Evolutionary conservation across 2,888 invertebrate genomes (phyloP).

Genomic region (Nymphalis urticae): DNA sequence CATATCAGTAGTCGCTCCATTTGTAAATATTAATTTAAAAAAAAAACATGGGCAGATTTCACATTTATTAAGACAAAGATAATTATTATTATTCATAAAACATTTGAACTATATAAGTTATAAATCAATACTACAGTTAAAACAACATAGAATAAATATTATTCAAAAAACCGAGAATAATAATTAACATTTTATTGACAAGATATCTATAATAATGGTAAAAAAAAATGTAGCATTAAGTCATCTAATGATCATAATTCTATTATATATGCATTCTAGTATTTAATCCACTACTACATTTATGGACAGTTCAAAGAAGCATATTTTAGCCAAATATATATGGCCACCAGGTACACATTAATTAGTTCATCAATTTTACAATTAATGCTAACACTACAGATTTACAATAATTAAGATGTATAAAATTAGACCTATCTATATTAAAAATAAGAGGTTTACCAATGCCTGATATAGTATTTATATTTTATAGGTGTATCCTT

Average conservation of each 20-base stretch:
- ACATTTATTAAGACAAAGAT: constrained; percentile 51
- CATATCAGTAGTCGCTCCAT: not conserved
- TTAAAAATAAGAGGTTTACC: not conserved
- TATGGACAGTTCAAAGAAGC: constrained; percentile 49
- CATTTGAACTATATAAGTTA: constrained; percentile 44
- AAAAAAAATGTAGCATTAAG: not conserved
- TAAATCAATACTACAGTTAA: constrained; percentile 27
- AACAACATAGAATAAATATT: constrained; percentile 15
- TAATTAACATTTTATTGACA: constrained; percentile 29
- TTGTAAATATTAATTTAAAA: not conserved
- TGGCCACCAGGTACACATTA: constrained; percentile 56
- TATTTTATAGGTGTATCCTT: not conserved
- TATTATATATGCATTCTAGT: constrained; percentile 7
- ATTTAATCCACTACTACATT: constrained; percentile 23
- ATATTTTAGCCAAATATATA: constrained; percentile 52
- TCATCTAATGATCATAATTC: constrained; percentile 8
- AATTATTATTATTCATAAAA: constrained; percentile 38
- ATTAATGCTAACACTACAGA: constrained; percentile 41
- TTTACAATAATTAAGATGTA: constrained; percentile 10
- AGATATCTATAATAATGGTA: constrained; percentile 14
- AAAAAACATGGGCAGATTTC: constrained; percentile 35
- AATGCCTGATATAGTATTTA: not conserved
- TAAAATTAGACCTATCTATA: constrained; percentile 7
- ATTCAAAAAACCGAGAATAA: constrained; percentile 28
- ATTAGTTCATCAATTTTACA: constrained; percentile 45